Percentiles rank a stretch among this genome's conserved stretches.
Evolutionary conservation across 2,113 vertebrate species (phyloP).

Genomic region (Beaufortia kweichowensis): DNA sequence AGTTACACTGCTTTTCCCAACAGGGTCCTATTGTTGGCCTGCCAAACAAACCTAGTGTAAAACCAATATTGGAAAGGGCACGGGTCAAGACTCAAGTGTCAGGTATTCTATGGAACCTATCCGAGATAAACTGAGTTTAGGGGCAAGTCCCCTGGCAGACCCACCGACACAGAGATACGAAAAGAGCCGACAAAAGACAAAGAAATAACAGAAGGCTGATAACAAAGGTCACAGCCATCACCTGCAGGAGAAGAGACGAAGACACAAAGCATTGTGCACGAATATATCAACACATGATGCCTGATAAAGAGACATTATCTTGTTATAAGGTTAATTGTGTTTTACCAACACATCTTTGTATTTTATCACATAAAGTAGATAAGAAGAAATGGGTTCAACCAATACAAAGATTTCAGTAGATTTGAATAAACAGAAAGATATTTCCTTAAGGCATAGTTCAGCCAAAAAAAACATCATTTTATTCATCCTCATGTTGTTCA

Average conservation of each 20-base stretch:
- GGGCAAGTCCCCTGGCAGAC: constrained; percentile 20
- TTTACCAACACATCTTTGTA: constrained; percentile 25
- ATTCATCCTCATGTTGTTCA: too few relatives aligned
- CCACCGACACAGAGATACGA: constrained; percentile 13
- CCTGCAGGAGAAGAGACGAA: constrained; percentile 15
- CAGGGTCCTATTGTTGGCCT: not conserved
- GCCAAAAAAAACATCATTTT: too few relatives aligned
- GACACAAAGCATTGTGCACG: constrained; percentile 21
- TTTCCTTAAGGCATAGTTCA: too few relatives aligned
- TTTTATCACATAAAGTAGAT: not conserved
- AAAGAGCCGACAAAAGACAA: constrained; percentile 43
- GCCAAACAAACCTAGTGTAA: not conserved
- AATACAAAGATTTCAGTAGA: not conserved
- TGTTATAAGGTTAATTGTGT: constrained; percentile 42
- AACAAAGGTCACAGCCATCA: constrained; percentile 37
- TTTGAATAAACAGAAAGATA: too few relatives aligned
- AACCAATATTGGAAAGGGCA: not conserved
- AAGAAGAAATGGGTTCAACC: constrained; percentile 23
- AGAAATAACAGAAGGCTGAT: constrained; percentile 35
- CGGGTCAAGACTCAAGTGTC: not conserved
- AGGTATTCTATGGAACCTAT: not conserved
- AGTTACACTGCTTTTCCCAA: too few relatives aligned
- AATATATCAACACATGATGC: constrained; percentile 29
- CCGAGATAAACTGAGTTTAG: constrained; percentile 39
- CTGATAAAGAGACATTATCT: constrained; percentile 37